Conservation (phyloP, 2,113 vertebrate genomes). For the Grus americana region DNA sequence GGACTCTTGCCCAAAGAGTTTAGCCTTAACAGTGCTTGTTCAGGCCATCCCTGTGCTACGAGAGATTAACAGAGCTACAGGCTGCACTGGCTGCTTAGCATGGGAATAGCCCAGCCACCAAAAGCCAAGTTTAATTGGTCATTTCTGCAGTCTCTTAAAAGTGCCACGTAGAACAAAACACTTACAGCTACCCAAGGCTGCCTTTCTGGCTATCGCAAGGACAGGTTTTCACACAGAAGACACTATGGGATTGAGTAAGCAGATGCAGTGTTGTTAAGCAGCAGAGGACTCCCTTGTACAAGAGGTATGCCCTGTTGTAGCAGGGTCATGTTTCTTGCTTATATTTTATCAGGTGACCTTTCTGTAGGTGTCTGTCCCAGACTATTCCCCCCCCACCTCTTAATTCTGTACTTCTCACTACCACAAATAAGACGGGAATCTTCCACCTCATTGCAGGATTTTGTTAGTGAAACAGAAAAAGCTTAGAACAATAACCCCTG, state of each 20-base stretch:
- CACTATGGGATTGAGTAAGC: not conserved
- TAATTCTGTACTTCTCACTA: not conserved
- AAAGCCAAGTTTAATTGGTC: conserved; percentile 21
- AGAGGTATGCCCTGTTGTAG: not conserved
- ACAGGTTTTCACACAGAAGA: not conserved
- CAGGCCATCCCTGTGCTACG: not conserved
- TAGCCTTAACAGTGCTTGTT: not conserved
- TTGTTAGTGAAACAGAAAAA: not conserved
- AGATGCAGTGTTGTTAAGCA: not conserved
- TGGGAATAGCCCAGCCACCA: not conserved
- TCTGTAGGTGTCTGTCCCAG: not conserved
- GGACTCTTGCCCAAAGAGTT: not conserved
- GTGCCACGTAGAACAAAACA: not conserved
- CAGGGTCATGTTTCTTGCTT: not conserved
- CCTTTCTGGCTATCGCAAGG: not conserved
- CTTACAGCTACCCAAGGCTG: not conserved
- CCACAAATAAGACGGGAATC: not conserved
- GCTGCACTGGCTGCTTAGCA: not conserved
- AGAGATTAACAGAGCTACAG: not conserved
- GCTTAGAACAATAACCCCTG: not conserved
- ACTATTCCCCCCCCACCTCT: not conserved
- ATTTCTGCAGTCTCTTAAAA: not conserved
- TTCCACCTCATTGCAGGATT: not conserved
- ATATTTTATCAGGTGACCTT: not conserved
- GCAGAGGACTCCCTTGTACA: not conserved